Conservation (phyloP, 2,888 invertebrate species). For the Rhyacophila evoluta region DNA sequence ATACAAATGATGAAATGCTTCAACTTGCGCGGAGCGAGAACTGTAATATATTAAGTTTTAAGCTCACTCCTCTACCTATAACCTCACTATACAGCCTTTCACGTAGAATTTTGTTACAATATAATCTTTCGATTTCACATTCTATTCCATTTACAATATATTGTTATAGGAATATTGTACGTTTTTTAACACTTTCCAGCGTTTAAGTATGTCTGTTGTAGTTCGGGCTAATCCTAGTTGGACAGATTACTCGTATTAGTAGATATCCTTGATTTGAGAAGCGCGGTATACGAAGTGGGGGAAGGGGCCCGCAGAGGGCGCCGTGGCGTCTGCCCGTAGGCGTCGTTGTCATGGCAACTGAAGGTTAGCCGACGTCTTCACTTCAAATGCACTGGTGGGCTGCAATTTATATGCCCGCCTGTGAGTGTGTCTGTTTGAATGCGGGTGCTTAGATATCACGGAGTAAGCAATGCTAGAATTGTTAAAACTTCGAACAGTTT, state of each 20-base stretch:
- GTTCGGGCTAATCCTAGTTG: neutral
- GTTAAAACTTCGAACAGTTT: no score
- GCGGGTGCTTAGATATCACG: neutral
- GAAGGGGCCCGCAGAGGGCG: neutral
- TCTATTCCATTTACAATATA: no score
- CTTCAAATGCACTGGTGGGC: neutral
- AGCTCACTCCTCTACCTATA: no score
- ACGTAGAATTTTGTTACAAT: no score
- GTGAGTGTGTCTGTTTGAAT: neutral
- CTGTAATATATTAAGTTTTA: no score
- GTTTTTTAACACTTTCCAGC: no score
- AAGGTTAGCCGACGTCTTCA: slow-evolving; percentile 17
- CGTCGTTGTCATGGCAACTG: slow-evolving; percentile 10
- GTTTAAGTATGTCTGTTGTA: no score
- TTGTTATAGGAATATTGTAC: no score
- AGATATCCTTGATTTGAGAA: neutral
- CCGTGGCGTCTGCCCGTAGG: slow-evolving; percentile 19
- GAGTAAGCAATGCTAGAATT: neutral
- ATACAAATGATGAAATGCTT: no score
- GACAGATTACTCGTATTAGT: neutral
- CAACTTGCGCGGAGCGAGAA: no score
- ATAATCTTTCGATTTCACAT: no score
- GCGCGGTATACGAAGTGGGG: neutral
- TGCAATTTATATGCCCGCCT: neutral
- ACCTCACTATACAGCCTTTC: no score